Evolutionary conservation across 2,113 vertebrate species (phyloP), one percentile per base, ranked within the genome.

Genomic region (Dicaeum eximium): DNA sequence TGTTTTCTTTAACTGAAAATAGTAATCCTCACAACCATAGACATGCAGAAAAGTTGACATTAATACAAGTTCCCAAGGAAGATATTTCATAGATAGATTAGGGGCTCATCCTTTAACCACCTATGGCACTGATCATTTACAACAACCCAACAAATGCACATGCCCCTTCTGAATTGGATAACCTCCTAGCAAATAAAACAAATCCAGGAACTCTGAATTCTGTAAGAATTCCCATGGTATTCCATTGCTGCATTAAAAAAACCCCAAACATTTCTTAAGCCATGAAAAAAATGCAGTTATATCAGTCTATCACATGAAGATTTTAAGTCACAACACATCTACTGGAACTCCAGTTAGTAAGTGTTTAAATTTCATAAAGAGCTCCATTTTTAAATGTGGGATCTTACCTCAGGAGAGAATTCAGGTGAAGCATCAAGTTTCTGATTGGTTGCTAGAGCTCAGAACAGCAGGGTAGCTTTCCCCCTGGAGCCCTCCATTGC

Each of bases 1-100:
- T 57, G 50, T 79, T 95, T 95, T 90, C 66, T 87, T 91, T 88
- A 81, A 92, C 80, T 83, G 83, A 78, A 90, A 92, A 88, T 35
- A 94, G 73, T 27, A 92, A 85, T 88, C 21, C 62, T 88, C 51
- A 88, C 50, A 81, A 62, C 9, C 31, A 65, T 6, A 54, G 48
- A 53, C 62, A 78, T 25, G 23, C 27, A 67, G 47, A 45, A 53
- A 45, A 86, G 51, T 2, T 4, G 1, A 91, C 42, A 42, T 31
- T 62, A 11, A 74, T 16, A 54, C 21, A 89, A n/a, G 17, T 44
- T 89, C 75, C 64, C 64, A 50, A 47, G 22, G 35, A 42, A 82
- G 21, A n/a, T 14, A 72, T 57, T 74, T 80, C 33, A 51, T 7
- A 62, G 28, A 20, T 0, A 72, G 31, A 67, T 45, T 33, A 84